Evolutionary conservation across 2,888 invertebrate genomes (phyloP).

Genomic region (Scrobipalpa costella): DNA sequence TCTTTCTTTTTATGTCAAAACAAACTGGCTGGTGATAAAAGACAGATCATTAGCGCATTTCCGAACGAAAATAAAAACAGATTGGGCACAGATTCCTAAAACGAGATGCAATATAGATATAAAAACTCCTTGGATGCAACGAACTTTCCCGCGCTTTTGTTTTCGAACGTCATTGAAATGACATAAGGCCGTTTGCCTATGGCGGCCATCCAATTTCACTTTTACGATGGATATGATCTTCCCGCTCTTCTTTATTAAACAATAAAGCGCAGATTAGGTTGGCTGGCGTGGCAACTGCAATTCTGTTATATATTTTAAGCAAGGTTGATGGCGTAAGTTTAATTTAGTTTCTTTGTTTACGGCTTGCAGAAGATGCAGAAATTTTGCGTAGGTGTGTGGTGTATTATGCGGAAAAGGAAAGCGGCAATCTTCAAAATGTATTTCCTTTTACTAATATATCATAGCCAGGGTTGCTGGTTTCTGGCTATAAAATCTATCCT

Average conservation of each 20-base stretch:
- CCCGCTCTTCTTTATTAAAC: constrained; percentile 3
- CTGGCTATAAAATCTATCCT: too few relatives aligned
- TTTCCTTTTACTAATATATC: constrained; percentile 5
- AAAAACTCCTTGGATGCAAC: constrained; percentile 25
- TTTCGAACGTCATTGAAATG: constrained; percentile 61
- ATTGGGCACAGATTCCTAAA: constrained; percentile 25
- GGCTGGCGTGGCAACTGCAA: neutral
- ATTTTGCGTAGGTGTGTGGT: constrained; percentile 13
- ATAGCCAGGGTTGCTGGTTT: neutral
- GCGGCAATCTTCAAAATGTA: neutral
- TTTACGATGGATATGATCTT: constrained; percentile 11
- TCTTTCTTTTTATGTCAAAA: neutral
- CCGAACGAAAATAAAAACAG: constrained; percentile 24
- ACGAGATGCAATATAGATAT: constrained; percentile 5
- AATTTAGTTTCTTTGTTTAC: constrained; percentile 17
- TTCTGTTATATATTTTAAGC: constrained; percentile 11
- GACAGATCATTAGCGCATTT: constrained; percentile 25
- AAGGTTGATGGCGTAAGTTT: constrained; percentile 15
- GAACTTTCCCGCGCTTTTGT: constrained; percentile 40
- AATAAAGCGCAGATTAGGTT: neutral
- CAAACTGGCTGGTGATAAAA: constrained; percentile 19
- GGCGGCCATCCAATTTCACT: constrained; percentile 53
- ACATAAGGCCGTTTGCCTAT: constrained; percentile 66
- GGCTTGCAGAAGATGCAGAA: neutral
- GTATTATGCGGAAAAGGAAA: constrained; percentile 8